A percentile compares a stretch with the other conserved stretches of the same genome.
Conservation (phyloP, 2,888 invertebrate species). For the Cheilosia pagana region DNA sequence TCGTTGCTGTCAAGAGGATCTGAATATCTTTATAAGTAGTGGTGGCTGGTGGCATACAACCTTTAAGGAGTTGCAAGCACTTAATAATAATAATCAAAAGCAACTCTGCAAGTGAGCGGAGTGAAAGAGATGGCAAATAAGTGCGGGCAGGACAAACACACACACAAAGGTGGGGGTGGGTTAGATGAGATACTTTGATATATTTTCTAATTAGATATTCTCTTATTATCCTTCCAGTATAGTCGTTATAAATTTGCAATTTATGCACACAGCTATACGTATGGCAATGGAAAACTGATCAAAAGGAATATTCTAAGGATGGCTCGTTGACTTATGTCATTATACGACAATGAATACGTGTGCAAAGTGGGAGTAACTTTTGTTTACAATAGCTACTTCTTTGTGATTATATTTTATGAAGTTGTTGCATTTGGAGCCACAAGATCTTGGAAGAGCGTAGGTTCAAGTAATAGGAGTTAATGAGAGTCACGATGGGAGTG, state of each 20-base stretch:
- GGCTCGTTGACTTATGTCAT: slow-evolving; percentile 34
- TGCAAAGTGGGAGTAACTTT: neutral
- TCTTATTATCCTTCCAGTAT: slow-evolving; percentile 61
- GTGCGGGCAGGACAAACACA: neutral
- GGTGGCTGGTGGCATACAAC: slow-evolving; percentile 34
- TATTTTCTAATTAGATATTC: slow-evolving; percentile 73
- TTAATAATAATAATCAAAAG: slow-evolving; percentile 63
- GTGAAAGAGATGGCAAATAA: neutral
- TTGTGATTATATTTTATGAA: neutral
- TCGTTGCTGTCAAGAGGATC: slow-evolving; percentile 29
- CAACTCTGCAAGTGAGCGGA: slow-evolving; percentile 17
- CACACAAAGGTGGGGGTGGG: neutral
- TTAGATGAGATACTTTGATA: slow-evolving; percentile 59
- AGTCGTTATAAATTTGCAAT: slow-evolving; percentile 59
- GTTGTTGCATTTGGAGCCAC: neutral
- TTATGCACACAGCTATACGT: slow-evolving; percentile 17
- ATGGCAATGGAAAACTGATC: slow-evolving; percentile 45
- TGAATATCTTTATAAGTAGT: slow-evolving; percentile 30
- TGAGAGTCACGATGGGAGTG: neutral
- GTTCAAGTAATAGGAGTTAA: slow-evolving; percentile 17
- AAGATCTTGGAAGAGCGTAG: neutral
- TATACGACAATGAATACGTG: slow-evolving; percentile 2
- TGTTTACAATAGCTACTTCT: neutral
- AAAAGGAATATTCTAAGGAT: slow-evolving; percentile 50
- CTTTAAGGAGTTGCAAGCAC: slow-evolving; percentile 59